Evolutionary conservation across 92 coral and sea anemone species (phyloP).

Genomic region (Zoanthus gigantus): DNA sequence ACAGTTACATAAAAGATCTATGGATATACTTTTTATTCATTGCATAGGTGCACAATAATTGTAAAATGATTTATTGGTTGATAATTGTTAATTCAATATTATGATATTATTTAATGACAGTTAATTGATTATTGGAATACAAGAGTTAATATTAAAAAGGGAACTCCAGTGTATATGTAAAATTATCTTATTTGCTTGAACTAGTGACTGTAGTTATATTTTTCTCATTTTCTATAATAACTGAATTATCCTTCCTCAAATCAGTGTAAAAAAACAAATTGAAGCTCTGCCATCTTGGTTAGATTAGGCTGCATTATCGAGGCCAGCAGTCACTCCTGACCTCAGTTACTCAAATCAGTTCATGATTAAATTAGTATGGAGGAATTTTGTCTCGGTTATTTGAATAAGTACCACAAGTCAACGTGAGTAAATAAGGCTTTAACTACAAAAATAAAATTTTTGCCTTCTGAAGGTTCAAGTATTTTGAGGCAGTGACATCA

Average conservation of each 20-base stretch:
- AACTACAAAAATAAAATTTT: no score
- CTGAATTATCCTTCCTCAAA: neutral
- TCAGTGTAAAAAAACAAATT: neutral
- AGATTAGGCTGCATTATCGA: neutral
- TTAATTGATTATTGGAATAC: constrained; percentile 16
- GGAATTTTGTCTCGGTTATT: neutral
- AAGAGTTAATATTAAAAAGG: constrained; percentile 10
- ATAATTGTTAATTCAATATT: neutral
- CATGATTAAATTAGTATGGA: neutral
- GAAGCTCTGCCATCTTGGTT: neutral
- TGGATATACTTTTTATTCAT: constrained; percentile 10
- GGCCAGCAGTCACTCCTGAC: neutral
- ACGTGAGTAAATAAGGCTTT: no score
- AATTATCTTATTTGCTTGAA: neutral
- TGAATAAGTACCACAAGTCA: neutral
- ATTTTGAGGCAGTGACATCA: no score
- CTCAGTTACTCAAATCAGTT: neutral
- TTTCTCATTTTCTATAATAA: neutral
- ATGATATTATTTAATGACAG: constrained; percentile 4
- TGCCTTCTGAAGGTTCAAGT: no score
- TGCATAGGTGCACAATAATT: constrained; percentile 12
- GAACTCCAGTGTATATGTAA: neutral
- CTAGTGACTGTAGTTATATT: neutral
- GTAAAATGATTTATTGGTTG: neutral
- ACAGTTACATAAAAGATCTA: neutral